Base-by-base conservation (phyloP, 2,113 vertebrate species). In the Rhabdomys dilectus region DNA sequence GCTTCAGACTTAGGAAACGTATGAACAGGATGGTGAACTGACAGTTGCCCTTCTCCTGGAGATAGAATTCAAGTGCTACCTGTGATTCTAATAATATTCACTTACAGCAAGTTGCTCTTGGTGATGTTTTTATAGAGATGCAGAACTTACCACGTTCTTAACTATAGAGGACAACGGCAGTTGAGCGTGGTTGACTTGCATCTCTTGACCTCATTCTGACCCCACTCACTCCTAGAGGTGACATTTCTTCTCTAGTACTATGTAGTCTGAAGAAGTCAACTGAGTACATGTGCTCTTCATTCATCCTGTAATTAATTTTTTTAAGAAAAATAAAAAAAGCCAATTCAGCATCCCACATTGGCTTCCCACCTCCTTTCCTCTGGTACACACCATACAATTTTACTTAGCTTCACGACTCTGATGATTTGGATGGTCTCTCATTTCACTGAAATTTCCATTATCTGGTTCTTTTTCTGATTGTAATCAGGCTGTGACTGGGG, bases 81-180 rank as follows among this genome's bases (percentile, higher is more conserved):
- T 48, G 0, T 64, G 24, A 22, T 72, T 95, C 53, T 72, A 48
- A 22, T 85, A 60, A 76, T 42, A 36, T 39, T 82, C 73, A 10
- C 16, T 68, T 31, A 53, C 7, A 21, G 36, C 9, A 19, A 99
- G 99, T 85, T 99, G 99, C 0, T 99, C 99, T 19, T 99, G 99
- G 84, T 97, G 99, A 99, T 4, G 99, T 99, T 70, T 98, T 99
- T 78, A 99, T 78, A 99, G 99, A 0, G 99, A 99, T 98, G 99
- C 99, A 80, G 99, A 99, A 98, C 98, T 99, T 66, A 99, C 99
- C 19, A 10, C 29, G 94, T 99, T 7, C 99, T 99, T 97, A 99
- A 96, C 99, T 64, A 0, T 99, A 99, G 99, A 99, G 99, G 11
- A 97, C 99, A 99, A 99, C n/a, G 70, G 16, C 16, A 34, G 42